A percentile compares a stretch with the other conserved stretches of the same genome.
phyloP scores from a whole-genome alignment of 2,888 invertebrate species.

The Pyralis farinalis region DNA sequence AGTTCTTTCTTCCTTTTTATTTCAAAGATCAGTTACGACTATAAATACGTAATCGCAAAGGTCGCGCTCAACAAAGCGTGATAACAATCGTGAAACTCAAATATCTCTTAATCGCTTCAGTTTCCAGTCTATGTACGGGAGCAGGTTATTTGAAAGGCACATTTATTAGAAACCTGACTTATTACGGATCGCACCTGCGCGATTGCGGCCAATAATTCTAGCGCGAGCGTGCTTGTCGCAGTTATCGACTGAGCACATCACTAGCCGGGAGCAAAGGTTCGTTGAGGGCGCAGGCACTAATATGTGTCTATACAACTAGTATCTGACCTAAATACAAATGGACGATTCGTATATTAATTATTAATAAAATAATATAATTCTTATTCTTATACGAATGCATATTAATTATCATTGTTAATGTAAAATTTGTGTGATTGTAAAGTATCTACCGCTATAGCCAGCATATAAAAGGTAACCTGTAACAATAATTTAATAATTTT shows the following conservation, averaged over 20 bases:
- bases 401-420: too few species aligned
- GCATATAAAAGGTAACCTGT: too few species aligned
- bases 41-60: background rate
- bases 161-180: constrained; percentile 7
- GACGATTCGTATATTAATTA: background rate
- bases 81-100: background rate
- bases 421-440: too few species aligned
- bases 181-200: constrained; percentile 18
- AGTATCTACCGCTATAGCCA: too few species aligned
- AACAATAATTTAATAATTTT: too few species aligned
- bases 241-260: constrained; percentile 70
- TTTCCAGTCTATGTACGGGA: background rate
- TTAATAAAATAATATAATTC: too few species aligned
- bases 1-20: too few species aligned
- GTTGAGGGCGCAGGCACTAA: constrained; percentile 49
- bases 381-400: too few species aligned
- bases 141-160: background rate
- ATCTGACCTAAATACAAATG: background rate
- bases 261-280: constrained; percentile 79
- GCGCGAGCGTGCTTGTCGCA: constrained; percentile 55
- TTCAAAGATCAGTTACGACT: too few species aligned
- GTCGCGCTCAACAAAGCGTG: background rate
- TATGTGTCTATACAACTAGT: background rate
- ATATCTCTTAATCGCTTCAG: background rate
- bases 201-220: constrained; percentile 41